phyloP scores from a whole-genome alignment of 1,140 invertebrate species.

The Conopomorpha cramerella region DNA sequence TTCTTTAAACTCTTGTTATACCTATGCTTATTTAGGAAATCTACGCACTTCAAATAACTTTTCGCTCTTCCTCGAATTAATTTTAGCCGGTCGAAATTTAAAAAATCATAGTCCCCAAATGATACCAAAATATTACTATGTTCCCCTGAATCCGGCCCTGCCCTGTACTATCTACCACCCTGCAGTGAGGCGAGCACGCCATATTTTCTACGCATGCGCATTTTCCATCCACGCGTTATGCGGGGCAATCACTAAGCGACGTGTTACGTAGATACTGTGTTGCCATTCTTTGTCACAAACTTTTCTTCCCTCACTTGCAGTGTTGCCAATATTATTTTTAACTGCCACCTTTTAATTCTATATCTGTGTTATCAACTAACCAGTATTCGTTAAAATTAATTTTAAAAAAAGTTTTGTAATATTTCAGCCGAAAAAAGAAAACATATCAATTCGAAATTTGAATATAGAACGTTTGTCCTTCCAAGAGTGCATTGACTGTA shows the following conservation, averaged over 20 bases:
- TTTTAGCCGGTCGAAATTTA: too few relatives aligned
- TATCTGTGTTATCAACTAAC: too few relatives aligned
- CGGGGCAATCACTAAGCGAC: constrained; percentile 36
- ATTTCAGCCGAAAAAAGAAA: too few relatives aligned
- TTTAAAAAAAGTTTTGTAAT: too few relatives aligned
- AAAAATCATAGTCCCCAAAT: too few relatives aligned
- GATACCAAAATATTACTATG: neutral
- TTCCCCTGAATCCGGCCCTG: constrained; percentile 26
- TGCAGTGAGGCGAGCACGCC: constrained; percentile 42
- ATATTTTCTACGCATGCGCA: constrained; percentile 49
- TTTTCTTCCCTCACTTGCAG: too few relatives aligned
- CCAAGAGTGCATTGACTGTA: constrained; percentile 20
- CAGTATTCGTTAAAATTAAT: too few relatives aligned
- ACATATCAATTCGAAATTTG: too few relatives aligned
- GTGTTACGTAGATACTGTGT: constrained; percentile 17
- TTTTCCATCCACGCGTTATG: constrained; percentile 24
- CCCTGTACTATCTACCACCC: constrained; percentile 15
- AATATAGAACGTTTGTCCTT: too few relatives aligned
- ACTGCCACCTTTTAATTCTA: too few relatives aligned
- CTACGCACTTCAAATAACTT: neutral
- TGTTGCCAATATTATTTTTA: too few relatives aligned
- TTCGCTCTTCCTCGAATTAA: neutral
- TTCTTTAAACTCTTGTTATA: neutral
- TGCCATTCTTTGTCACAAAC: constrained; percentile 11
- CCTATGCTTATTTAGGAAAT: neutral